phyloP scores from a whole-genome alignment of 2,888 invertebrate species.

The Rhopalosiphum nymphaeae region DNA sequence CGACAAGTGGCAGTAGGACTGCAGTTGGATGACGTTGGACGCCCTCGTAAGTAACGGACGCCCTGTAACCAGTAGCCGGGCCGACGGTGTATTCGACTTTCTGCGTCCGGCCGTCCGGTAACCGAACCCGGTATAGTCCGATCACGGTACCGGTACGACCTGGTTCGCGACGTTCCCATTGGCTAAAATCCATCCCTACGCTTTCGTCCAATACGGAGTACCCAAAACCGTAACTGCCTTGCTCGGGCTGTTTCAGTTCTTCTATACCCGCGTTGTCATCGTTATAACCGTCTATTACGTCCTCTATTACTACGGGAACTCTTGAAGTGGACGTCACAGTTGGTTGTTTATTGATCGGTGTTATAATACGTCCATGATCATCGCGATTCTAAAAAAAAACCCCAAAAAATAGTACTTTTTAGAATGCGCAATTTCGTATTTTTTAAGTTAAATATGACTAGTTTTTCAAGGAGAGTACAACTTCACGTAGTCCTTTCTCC shows the following conservation, averaged over 20 bases:
- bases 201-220: slow-evolving; percentile 37
- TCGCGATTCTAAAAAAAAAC: neutral
- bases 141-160: neutral
- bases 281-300: neutral
- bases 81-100: slow-evolving; percentile 15
- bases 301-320: neutral
- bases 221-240: slow-evolving; percentile 9
- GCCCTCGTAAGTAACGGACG: slow-evolving; percentile 42
- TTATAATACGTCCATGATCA: neutral
- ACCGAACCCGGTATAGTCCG: slow-evolving; percentile 37
- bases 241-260: neutral
- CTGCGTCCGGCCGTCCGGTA: slow-evolving; percentile 51
- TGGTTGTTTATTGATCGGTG: neutral
- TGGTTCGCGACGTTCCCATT: slow-evolving; percentile 51
- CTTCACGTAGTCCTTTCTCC: neutral
- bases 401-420: neutral
- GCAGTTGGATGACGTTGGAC: neutral
- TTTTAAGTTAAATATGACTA: neutral
- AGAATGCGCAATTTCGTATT: neutral
- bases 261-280: neutral
- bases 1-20: neutral
- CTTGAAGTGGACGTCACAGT: neutral
- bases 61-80: slow-evolving; percentile 31
- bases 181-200: slow-evolving; percentile 22
- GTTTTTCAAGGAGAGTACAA: neutral